Base-by-base conservation (phyloP, 2,888 invertebrate species). In the Nemapogon koenigi region DNA sequence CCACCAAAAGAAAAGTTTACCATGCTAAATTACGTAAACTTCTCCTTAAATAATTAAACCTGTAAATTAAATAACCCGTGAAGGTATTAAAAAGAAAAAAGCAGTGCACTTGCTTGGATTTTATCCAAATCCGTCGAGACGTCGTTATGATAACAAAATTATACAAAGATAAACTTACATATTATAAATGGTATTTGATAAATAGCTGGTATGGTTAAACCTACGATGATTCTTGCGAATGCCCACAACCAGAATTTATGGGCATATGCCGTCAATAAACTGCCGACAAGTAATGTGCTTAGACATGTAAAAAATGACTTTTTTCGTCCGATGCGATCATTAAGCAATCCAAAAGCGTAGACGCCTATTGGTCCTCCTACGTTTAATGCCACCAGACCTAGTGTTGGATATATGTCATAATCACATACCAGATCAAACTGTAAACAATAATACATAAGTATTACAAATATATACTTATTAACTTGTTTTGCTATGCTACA, bases 171-270 rank as follows among this genome's bases (percentile, higher is more conserved):
- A 42, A 55, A 82, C 88, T 84, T 73, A 95, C 95, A 91, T 55
- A 96, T 94, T 42, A 95, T 94, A 60, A 94, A 94, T 1, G 96
- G 95, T 64, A 95, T 94, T 72, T 94, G 94, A 65, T 95, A 94
- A 27, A 95, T 87, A 1, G 94, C 94, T 3, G 95, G 94, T 52
- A 95, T 91, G 0, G 94, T 93, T 4, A 94, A 69, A 2, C 96
- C 96, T n/a, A 94, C 94, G 33, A 93, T 79, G 13, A 88, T 78
- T 44, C 95, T 81, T 51, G 91, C 90, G 2, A 84, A 71, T 1
- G 90, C 86, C 92, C 95, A 95, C 45, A 84, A 83, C 88, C 90
- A 90, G 60, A 90, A 94, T 53, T 87, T 83, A 30, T 83, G 83
- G 17, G 94, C 87, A 37, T 88, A 81, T 2, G 92, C 90, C 3